Percentiles rank a stretch among this genome's conserved stretches.
phyloP scores from a whole-genome alignment of 2,113 vertebrate genomes.

The Ptilonorhynchus violaceus region DNA sequence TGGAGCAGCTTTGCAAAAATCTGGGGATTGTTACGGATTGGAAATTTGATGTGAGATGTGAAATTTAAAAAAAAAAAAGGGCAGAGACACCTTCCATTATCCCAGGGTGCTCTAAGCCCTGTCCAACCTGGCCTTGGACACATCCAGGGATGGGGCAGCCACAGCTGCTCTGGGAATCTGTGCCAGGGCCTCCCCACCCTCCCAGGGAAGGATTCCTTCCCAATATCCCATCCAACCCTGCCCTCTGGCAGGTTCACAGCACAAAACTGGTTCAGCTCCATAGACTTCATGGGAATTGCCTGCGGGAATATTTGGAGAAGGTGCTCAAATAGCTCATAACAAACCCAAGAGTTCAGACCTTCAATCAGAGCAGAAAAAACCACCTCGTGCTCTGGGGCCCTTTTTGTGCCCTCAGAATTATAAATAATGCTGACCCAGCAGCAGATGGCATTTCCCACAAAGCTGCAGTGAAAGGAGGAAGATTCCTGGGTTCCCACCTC shows the following conservation, averaged over 20 bases:
- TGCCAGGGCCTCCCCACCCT: not conserved
- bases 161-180: not conserved
- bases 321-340: not conserved
- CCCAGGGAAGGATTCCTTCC: not conserved
- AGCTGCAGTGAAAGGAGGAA: not conserved
- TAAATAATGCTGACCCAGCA: not conserved
- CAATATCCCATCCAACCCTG: not conserved
- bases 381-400: no score
- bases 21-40: not conserved
- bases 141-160: not conserved
- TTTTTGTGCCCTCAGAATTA: not conserved
- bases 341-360: not conserved
- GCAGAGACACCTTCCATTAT: fast-evolving
- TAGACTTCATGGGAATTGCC: not conserved
- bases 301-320: not conserved
- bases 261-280: not conserved
- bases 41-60: not conserved
- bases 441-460: not conserved
- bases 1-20: not conserved
- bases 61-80: not conserved
- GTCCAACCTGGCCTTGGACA: fast-evolving
- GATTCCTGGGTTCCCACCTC: not conserved
- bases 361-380: not conserved
- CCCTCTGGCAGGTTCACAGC: not conserved
- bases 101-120: fast-evolving